Conservation (phyloP, 2,797 vertebrate genomes). For the Sphenodon punctatus region DNA sequence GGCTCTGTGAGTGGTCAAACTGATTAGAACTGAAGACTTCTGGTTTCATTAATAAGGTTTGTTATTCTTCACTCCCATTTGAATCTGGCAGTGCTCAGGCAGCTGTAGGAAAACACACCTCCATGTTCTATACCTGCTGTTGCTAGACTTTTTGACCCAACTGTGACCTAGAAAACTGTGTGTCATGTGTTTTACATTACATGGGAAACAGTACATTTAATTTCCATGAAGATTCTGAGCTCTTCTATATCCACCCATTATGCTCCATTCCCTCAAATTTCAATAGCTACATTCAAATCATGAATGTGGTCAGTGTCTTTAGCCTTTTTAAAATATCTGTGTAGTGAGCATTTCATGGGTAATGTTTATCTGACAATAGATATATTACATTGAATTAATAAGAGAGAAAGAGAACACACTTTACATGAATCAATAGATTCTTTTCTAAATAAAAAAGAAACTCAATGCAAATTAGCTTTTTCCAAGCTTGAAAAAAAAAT, state of each 20-base stretch:
- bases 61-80: background rate
- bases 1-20: background rate
- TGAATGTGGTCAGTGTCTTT: background rate
- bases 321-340: background rate
- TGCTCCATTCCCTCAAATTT: background rate
- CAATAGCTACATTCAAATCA: background rate
- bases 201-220: background rate
- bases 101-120: background rate
- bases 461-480: no score
- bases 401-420: rapidly evolving
- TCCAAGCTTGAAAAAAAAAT: no score
- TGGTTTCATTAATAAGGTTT: conserved; percentile 1
- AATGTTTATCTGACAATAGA: background rate
- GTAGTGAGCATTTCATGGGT: background rate
- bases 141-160: background rate
- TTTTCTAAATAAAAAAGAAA: no score
- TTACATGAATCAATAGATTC: no score
- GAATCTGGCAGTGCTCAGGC: background rate
- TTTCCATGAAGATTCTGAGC: background rate
- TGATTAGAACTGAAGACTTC: conserved; percentile 21
- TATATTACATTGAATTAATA: background rate
- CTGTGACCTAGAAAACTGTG: background rate
- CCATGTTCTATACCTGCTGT: background rate
- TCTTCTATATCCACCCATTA: background rate
- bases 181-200: background rate